Conservation (phyloP, 1,140 invertebrate genomes). For the Zaprionus nigranus region DNA sequence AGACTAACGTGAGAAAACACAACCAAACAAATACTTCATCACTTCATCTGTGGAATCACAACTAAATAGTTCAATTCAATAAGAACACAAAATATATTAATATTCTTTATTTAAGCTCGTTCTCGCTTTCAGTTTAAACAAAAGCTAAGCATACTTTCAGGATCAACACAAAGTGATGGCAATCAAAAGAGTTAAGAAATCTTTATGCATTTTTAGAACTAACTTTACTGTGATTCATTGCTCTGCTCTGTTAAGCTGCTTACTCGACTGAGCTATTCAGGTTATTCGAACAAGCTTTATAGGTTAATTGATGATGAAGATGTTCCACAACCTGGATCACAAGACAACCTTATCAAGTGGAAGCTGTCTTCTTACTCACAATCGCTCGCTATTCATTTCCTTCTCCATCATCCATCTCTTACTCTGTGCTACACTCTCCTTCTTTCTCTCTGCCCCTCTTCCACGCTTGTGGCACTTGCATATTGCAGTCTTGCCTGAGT, state of each 20-base stretch:
- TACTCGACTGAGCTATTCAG: not conserved
- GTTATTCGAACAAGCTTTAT: not conserved
- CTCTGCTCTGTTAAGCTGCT: not conserved
- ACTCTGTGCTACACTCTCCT: not conserved
- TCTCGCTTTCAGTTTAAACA: not conserved
- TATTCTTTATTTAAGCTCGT: no score
- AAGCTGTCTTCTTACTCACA: not conserved
- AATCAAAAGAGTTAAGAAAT: not conserved
- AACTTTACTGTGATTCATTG: no score
- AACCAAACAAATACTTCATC: no score
- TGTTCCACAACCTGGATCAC: not conserved
- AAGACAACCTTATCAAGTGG: not conserved
- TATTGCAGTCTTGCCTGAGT: constrained; percentile 19
- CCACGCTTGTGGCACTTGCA: constrained; percentile 34
- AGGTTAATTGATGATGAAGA: no score
- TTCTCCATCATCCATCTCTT: not conserved
- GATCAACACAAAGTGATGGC: not conserved
- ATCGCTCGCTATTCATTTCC: not conserved
- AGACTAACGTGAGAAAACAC: no score
- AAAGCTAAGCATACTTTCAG: not conserved
- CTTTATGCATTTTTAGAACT: not conserved
- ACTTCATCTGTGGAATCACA: no score
- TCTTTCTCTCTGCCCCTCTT: not conserved
- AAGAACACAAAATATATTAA: no score
- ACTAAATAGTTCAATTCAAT: no score